Percentiles rank a stretch among this genome's conserved stretches.
Conservation (phyloP, 2,113 vertebrate species). For the Cinclus cinclus region DNA sequence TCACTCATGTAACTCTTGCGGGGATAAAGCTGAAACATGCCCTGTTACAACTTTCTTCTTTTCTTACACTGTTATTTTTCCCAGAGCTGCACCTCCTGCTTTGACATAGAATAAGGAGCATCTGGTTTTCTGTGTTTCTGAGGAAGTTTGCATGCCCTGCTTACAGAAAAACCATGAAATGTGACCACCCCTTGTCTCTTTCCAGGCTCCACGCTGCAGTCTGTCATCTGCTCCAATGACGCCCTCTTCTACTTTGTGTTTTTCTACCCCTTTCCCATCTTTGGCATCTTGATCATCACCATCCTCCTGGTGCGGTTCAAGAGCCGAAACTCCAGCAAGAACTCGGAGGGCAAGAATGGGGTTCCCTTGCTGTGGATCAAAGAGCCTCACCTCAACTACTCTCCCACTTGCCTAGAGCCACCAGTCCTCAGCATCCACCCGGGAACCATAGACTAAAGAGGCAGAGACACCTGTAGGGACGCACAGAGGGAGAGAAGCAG, state of each 20-base stretch:
- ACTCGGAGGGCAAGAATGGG: slow-evolving; percentile 95
- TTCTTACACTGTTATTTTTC: not conserved
- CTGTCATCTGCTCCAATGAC: slow-evolving; percentile 91
- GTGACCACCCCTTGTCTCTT: not conserved
- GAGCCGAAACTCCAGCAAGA: slow-evolving; percentile 89
- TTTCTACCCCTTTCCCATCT: slow-evolving; percentile 98
- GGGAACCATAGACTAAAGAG: slow-evolving; percentile 90
- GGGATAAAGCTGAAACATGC: not conserved
- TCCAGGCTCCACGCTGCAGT: slow-evolving; percentile 87
- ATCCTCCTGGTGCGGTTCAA: slow-evolving; percentile 94
- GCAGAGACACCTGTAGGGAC: not conserved
- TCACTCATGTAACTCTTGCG: not conserved
- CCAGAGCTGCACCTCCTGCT: not conserved
- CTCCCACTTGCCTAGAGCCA: slow-evolving; percentile 95
- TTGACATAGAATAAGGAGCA: not conserved
- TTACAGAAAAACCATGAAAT: not conserved
- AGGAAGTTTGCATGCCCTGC: not conserved
- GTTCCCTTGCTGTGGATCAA: slow-evolving; percentile 98
- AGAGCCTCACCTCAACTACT: slow-evolving; percentile 97
- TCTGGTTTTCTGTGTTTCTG: not conserved
- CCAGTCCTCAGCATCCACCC: slow-evolving; percentile 96
- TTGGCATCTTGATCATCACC: slow-evolving; percentile 92
- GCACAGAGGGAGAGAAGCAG: not conserved
- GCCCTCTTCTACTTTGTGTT: slow-evolving; percentile 98
- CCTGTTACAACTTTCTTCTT: not conserved